Conservation (phyloP, 2,888 invertebrate genomes). For the Mechanitis messenoides region DNA sequence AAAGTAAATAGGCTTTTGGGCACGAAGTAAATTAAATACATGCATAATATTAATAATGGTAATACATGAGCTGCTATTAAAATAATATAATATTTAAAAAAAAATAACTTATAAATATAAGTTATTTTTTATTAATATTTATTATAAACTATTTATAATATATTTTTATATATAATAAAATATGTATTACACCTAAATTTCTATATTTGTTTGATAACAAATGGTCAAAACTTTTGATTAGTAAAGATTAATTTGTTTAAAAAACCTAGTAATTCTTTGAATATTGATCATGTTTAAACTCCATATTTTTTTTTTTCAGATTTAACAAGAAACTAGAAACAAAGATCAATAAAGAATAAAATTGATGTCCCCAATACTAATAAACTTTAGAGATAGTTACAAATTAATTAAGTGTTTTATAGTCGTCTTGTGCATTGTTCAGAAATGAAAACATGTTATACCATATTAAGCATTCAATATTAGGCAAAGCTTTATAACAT, state of each 20-base stretch:
- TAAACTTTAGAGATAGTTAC: slow-evolving; percentile 27
- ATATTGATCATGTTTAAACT: too few species aligned
- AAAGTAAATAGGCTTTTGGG: slow-evolving; percentile 56
- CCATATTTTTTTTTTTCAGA: too few species aligned
- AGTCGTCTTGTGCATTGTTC: slow-evolving; percentile 28
- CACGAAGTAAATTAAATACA: slow-evolving; percentile 44
- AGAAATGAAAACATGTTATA: slow-evolving; percentile 35
- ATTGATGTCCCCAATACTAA: slow-evolving; percentile 12
- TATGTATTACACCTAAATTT: too few species aligned
- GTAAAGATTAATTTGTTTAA: too few species aligned
- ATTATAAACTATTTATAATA: too few species aligned
- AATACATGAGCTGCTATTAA: slow-evolving; percentile 52
- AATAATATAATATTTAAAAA: slow-evolving; percentile 38
- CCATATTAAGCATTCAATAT: slow-evolving; percentile 45
- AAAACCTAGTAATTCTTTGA: too few species aligned
- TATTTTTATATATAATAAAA: too few species aligned
- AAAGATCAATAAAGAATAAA: not conserved
- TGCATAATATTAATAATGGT: slow-evolving; percentile 41
- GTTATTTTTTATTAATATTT: too few species aligned
- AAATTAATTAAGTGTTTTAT: slow-evolving; percentile 29
- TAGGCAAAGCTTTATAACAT: slow-evolving; percentile 28
- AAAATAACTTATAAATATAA: too few species aligned
- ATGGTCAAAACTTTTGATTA: too few species aligned
- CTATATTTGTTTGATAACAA: too few species aligned
- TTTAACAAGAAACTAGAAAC: too few species aligned